Conservation (phyloP, 2,888 invertebrate genomes). For the Pseudoips prasinana region DNA sequence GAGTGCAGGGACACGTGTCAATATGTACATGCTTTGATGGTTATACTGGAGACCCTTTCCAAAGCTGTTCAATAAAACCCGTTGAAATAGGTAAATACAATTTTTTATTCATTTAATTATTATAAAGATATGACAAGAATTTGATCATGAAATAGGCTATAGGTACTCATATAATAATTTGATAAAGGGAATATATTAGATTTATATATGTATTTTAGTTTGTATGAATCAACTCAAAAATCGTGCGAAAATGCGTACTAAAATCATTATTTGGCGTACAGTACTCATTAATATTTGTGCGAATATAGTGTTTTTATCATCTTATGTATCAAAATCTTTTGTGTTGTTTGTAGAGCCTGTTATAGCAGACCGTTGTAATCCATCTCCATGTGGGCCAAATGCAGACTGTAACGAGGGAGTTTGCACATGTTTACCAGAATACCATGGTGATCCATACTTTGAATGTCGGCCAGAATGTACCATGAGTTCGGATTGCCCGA, state of each 20-base stretch:
- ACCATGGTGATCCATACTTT: conserved; percentile 85
- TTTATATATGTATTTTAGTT: too few species aligned
- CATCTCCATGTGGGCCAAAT: conserved; percentile 85
- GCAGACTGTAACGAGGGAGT: conserved; percentile 81
- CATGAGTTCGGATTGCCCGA: conserved; percentile 86
- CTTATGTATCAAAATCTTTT: not conserved
- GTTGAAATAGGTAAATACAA: conserved; percentile 64
- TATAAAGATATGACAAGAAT: not conserved
- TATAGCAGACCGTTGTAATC: conserved; percentile 81
- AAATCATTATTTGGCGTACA: too few species aligned
- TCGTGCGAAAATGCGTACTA: too few species aligned
- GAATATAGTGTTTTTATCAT: too few species aligned
- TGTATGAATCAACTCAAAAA: too few species aligned
- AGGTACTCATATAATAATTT: too few species aligned
- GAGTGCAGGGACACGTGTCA: conserved; percentile 89
- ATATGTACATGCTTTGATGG: conserved; percentile 87
- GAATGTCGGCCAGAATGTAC: conserved; percentile 89
- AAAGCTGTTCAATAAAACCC: conserved; percentile 83
- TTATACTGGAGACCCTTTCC: conserved; percentile 90
- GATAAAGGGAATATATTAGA: too few species aligned
- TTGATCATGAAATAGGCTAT: too few species aligned
- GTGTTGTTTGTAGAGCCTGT: conserved; percentile 47
- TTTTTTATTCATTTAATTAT: not conserved
- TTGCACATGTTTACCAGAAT: conserved; percentile 84
- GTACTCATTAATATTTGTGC: too few species aligned